Conservation (phyloP, 2,888 invertebrate genomes). For the Beris chalybata region DNA sequence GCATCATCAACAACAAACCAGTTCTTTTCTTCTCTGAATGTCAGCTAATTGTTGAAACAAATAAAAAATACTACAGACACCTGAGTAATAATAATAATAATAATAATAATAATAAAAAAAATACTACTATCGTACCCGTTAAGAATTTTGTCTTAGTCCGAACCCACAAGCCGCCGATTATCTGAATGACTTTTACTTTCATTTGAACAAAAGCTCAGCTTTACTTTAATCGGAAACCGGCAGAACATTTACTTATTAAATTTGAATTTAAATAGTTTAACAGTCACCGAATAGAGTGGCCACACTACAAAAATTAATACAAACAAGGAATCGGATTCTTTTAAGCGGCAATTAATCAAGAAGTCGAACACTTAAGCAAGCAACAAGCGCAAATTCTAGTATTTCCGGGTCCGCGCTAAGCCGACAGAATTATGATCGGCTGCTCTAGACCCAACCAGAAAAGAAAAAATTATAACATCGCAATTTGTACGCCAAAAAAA, state of each 20-base stretch:
- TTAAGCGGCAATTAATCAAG: not conserved
- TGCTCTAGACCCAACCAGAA: slow-evolving; percentile 14
- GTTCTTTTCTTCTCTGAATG: slow-evolving; percentile 28
- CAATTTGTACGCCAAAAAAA: no score
- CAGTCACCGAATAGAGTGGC: slow-evolving; percentile 5
- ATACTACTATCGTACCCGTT: slow-evolving; percentile 16
- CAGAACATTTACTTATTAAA: no score
- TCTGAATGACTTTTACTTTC: slow-evolving; percentile 14
- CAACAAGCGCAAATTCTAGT: slow-evolving; percentile 16
- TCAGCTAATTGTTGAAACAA: slow-evolving; percentile 18
- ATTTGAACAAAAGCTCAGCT: slow-evolving; percentile 13
- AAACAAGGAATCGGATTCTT: slow-evolving; percentile 3
- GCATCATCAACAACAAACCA: slow-evolving; percentile 18
- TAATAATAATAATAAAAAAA: slow-evolving; percentile 2
- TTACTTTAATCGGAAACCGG: no score
- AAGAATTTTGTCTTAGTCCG: slow-evolving; percentile 15
- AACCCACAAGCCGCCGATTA: not conserved
- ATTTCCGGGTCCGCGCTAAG: slow-evolving; percentile 21
- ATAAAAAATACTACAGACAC: not conserved
- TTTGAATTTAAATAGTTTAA: not conserved
- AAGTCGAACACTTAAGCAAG: slow-evolving; percentile 11
- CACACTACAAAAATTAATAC: slow-evolving; percentile 5
- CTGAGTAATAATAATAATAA: slow-evolving; percentile 1
- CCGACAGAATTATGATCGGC: slow-evolving; percentile 15
- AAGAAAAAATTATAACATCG: no score